phyloP scores from a whole-genome alignment of 2,888 invertebrate species.

The Macrophya annulata region DNA sequence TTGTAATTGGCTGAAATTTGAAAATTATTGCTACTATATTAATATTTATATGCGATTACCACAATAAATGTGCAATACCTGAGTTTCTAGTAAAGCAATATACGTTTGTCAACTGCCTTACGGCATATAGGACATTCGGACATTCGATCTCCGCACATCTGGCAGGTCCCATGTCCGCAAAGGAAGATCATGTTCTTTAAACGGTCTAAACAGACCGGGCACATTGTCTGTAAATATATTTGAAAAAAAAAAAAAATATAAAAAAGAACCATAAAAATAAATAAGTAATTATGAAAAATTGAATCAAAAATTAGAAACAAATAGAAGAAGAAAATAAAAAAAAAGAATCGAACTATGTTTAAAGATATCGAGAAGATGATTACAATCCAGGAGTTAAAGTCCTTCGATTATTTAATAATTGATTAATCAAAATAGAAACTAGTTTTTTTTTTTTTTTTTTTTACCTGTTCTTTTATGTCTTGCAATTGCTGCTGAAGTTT shows the following conservation, averaged over 20 bases:
- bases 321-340: not conserved
- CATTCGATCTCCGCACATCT: conserved; percentile 99
- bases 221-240: conserved; percentile 93
- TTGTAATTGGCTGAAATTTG: conserved; percentile 8
- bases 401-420: not conserved
- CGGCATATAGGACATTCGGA: conserved; percentile 98
- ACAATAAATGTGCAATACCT: not conserved
- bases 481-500: conserved; percentile 96
- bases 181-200: conserved; percentile 99
- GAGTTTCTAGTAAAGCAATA: conserved; percentile 88
- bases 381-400: not conserved
- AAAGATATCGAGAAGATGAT: no score
- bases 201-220: conserved; percentile 98
- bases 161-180: conserved; percentile 98
- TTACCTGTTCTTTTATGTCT: conserved; percentile 98
- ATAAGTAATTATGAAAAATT: not conserved
- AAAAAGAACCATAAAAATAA: no score
- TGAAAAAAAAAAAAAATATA: conserved; percentile 44
- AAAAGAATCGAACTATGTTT: not conserved
- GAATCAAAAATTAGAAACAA: not conserved
- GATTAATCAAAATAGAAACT: not conserved
- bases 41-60: conserved; percentile 1
- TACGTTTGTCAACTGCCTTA: conserved; percentile 97
- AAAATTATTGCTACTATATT: not conserved
- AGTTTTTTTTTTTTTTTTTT: not conserved